phyloP scores from a whole-genome alignment of 2,888 invertebrate species.

The Noctua comes region DNA sequence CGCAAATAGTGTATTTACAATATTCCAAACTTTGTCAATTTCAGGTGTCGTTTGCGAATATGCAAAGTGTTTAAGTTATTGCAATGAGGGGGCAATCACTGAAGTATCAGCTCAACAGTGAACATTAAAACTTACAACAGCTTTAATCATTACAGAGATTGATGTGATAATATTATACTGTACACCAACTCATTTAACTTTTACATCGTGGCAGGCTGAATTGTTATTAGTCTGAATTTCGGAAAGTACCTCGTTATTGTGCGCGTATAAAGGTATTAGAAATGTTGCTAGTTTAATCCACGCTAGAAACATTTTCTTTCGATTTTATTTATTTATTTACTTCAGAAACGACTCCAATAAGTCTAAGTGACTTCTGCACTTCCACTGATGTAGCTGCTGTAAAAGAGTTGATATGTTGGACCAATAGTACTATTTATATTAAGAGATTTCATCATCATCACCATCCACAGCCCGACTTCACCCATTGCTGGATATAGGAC shows the following conservation, averaged over 20 bases:
- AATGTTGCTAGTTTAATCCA: background rate
- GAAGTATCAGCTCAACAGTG: slow-evolving; percentile 26
- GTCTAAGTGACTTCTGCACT: background rate
- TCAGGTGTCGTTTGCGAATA: slow-evolving; percentile 33
- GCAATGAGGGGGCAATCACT: slow-evolving; percentile 22
- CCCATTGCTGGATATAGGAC: background rate
- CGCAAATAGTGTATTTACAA: background rate
- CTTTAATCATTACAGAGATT: slow-evolving; percentile 46
- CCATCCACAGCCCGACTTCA: background rate
- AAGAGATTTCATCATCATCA: too few relatives aligned
- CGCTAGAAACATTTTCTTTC: background rate
- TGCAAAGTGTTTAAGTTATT: slow-evolving; percentile 26
- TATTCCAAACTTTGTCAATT: slow-evolving; percentile 24
- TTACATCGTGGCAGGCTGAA: slow-evolving; percentile 8
- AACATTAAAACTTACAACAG: slow-evolving; percentile 53
- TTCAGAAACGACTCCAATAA: background rate
- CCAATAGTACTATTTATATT: background rate
- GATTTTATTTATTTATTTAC: background rate
- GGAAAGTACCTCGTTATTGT: background rate
- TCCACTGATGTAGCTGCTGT: background rate
- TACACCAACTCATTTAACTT: slow-evolving; percentile 43
- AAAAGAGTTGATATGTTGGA: background rate
- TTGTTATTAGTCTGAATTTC: slow-evolving; percentile 19
- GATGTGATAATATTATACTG: slow-evolving; percentile 32
- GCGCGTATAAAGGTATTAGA: background rate